These are phyloP conservation scores for Chionoecetes opilio DNA, from an alignment of 1,140 invertebrate genomes.

Conservation along the genomic window DNA sequence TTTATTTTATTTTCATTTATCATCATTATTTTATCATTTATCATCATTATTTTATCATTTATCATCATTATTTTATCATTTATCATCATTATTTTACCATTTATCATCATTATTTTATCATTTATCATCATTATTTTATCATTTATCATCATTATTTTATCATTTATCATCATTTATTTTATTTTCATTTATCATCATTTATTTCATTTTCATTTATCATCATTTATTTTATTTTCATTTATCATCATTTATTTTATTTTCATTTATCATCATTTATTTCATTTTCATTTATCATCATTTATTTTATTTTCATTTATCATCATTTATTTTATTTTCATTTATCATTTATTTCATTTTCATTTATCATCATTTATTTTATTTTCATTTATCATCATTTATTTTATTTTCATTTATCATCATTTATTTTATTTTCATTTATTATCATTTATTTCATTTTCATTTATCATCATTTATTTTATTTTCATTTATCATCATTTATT, in stretches of 20 bases:
- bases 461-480: too few relatives aligned
- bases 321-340: not conserved
- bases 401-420: too few relatives aligned
- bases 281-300: not conserved
- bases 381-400: too few relatives aligned
- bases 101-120: too few relatives aligned
- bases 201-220: not conserved
- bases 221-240: not conserved
- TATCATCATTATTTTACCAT: too few relatives aligned
- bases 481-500: too few relatives aligned
- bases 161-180: not conserved
- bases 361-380: not conserved
- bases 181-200: not conserved
- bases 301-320: not conserved
- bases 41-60: too few relatives aligned
- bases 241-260: not conserved
- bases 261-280: not conserved
- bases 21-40: not conserved
- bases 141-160: not conserved
- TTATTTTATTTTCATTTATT: too few relatives aligned
- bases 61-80: too few relatives aligned
- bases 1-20: not conserved
- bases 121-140: too few relatives aligned
- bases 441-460: constrained; percentile 6
- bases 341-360: not conserved